These are phyloP conservation scores for Phaedon cochleariae DNA, from an alignment of 2,888 invertebrate genomes.

Conservation along the genomic window DNA sequence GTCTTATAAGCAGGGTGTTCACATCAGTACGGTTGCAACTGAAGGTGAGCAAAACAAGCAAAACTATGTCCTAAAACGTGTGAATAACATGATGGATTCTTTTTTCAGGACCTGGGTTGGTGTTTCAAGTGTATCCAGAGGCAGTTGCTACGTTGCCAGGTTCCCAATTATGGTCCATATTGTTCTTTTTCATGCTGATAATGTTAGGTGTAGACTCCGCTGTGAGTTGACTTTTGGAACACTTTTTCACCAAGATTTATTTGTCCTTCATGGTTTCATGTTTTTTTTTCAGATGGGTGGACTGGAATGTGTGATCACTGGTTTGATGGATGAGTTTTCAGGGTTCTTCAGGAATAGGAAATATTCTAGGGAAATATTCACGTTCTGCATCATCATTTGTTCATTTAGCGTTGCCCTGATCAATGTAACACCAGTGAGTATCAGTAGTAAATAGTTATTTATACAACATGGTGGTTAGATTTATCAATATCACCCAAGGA, in stretches of 20 bases:
- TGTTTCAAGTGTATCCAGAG: slow-evolving; percentile 83
- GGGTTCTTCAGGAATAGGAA: slow-evolving; percentile 69
- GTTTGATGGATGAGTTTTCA: slow-evolving; percentile 79
- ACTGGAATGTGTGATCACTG: slow-evolving; percentile 85
- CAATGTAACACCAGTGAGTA: slow-evolving; percentile 76
- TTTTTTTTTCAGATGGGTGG: slow-evolving; percentile 79
- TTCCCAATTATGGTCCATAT: slow-evolving; percentile 78
- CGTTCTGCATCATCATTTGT: slow-evolving; percentile 72
- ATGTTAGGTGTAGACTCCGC: slow-evolving; percentile 82
- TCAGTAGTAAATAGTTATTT: too few species aligned
- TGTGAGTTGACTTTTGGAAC: slow-evolving; percentile 62
- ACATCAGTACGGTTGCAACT: slow-evolving; percentile 81
- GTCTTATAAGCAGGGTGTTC: slow-evolving; percentile 80
- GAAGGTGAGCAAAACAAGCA: slow-evolving; percentile 77
- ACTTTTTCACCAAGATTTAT: background rate
- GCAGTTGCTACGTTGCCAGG: slow-evolving; percentile 81
- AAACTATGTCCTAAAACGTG: background rate
- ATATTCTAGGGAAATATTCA: slow-evolving; percentile 79
- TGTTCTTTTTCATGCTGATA: slow-evolving; percentile 84
- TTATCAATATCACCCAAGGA: background rate
- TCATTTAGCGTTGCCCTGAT: slow-evolving; percentile 80
- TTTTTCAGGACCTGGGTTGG: slow-evolving; percentile 73
- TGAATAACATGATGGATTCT: background rate
- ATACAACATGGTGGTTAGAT: slow-evolving; percentile 2
- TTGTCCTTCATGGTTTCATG: background rate